Evolutionary conservation across 2,113 vertebrate species (phyloP), one percentile per base, ranked within the genome.

Genomic region (Mandrillus leucophaeus): DNA sequence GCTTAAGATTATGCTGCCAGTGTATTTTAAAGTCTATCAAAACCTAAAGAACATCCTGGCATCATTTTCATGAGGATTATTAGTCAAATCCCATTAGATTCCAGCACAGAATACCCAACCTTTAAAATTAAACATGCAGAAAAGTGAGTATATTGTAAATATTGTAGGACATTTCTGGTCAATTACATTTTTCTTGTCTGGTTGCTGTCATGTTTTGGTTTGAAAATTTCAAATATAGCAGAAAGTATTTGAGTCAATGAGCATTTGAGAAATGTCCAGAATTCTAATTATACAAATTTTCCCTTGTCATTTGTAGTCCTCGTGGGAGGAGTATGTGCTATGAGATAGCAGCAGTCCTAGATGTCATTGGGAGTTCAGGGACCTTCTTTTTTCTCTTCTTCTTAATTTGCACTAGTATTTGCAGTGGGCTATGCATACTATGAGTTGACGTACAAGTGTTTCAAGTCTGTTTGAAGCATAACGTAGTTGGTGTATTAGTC

Each of bases 61-160:
- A 96, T 97, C 95, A 87, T 95, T 98, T 98, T 93, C 95, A 93
- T 0, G 30, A 87, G 35, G 35, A 96, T 93, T 91, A 93, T 94
- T 96, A 88, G 27, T 64, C 32, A 97, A 85, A 90, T 88, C 40
- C 82, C 50, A 92, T 73, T 64, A 95, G 38, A 97, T 50, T 92
- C 57, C 18, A 83, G 13, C 68, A 96, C 72, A 93, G 83, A 97
- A 96, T 68, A 96, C 70, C 43, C 64, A 35, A 75, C 52, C 95
- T 96, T 97, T 93, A 97, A 98, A 97, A 97, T 78, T 90, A 0
- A 64, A 27, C 16, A 8, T 12, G 9, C 43, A 89, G 52, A 52
- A 89, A 78, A 97, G 50, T 32, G 1, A 10, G 40, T 72, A 45
- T 50, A n/a, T 82, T 89, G 40, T 96, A 70, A 93, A 93, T 59